Evolutionary conservation across 2,888 invertebrate genomes (phyloP).

Genomic region (Erpobdella octoculata): DNA sequence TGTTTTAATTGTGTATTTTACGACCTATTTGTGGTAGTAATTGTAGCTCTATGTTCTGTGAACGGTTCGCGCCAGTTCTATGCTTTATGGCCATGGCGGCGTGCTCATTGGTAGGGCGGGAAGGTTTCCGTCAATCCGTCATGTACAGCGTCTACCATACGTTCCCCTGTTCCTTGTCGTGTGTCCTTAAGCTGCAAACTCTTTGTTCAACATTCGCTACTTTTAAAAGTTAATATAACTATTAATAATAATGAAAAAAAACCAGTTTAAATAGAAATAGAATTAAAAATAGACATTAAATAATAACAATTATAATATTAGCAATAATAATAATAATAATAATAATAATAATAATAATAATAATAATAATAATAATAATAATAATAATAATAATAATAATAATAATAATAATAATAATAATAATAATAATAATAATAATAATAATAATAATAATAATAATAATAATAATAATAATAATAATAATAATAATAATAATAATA

Average conservation of each 20-base stretch:
- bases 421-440: background rate
- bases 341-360: conserved; percentile 22
- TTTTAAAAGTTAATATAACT: too few species aligned
- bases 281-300: background rate
- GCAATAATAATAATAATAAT: conserved; percentile 1
- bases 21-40: too few species aligned
- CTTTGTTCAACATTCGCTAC: too few species aligned
- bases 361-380: conserved; percentile 21
- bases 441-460: background rate
- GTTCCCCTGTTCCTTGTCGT: too few species aligned
- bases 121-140: too few species aligned
- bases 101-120: too few species aligned
- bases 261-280: background rate
- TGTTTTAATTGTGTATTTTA: too few species aligned
- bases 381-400: conserved; percentile 21
- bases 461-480: background rate
- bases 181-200: too few species aligned
- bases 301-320: background rate
- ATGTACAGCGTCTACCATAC: too few species aligned
- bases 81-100: too few species aligned
- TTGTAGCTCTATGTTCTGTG: too few species aligned
- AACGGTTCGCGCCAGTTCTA: too few species aligned
- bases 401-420: background rate
- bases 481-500: background rate
- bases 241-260: background rate